Evolutionary conservation across 2,113 vertebrate species (phyloP).

Genomic region (Chaetura pelagica): DNA sequence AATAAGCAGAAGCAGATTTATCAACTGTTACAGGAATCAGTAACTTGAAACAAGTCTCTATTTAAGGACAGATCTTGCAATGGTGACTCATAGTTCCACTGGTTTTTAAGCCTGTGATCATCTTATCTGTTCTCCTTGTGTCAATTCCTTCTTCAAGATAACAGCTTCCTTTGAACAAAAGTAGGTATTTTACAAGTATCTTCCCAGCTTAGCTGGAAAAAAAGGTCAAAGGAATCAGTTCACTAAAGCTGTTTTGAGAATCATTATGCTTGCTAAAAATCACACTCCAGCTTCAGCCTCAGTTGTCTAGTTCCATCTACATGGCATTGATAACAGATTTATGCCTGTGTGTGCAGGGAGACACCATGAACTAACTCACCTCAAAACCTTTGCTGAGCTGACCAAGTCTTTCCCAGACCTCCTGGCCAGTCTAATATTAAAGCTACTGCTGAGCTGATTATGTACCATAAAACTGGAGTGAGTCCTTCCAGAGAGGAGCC

Average conservation of each 20-base stretch:
- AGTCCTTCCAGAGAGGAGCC: background rate
- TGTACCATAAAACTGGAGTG: background rate
- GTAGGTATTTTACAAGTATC: background rate
- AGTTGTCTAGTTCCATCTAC: background rate
- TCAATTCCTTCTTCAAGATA: background rate
- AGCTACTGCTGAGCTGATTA: background rate
- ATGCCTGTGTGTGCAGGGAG: background rate
- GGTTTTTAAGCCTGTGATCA: background rate
- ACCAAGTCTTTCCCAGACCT: background rate
- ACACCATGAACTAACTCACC: background rate
- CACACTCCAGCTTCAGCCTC: background rate
- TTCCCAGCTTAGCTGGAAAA: background rate
- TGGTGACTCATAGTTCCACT: background rate
- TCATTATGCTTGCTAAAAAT: background rate
- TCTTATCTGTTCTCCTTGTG: background rate
- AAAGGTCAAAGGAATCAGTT: background rate
- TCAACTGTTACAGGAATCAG: rapidly evolving
- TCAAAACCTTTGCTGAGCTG: background rate
- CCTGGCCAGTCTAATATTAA: background rate
- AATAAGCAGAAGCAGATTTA: background rate
- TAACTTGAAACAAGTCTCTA: background rate
- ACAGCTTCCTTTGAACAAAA: background rate
- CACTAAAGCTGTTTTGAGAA: background rate
- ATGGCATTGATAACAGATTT: background rate
- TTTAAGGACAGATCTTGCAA: background rate